Percentiles rank a stretch among this genome's conserved stretches.
Evolutionary conservation across 64 coral and sea anemone genomes (phyloP).

Genomic region (Montipora sp.): DNA sequence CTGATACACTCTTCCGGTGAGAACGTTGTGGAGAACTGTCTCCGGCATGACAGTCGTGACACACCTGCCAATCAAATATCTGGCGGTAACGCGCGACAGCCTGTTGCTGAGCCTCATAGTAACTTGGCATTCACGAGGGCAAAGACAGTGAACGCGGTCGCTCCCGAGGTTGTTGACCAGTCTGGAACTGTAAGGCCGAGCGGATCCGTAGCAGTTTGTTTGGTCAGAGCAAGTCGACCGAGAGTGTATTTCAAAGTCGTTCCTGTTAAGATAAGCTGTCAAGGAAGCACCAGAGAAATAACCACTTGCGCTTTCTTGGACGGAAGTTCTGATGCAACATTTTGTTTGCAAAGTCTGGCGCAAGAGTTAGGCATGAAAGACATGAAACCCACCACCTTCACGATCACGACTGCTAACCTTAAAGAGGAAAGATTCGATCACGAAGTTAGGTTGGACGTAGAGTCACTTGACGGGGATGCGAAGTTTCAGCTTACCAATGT

Average conservation of each 20-base stretch:
- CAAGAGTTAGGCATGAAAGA: constrained; percentile 7
- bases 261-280: constrained; percentile 51
- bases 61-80: too few relatives aligned
- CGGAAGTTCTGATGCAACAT: constrained; percentile 53
- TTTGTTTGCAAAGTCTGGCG: constrained; percentile 56
- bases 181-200: neutral
- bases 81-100: too few relatives aligned
- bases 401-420: neutral
- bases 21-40: neutral
- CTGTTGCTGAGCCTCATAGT: too few relatives aligned
- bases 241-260: constrained; percentile 80
- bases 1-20: constrained; percentile 59
- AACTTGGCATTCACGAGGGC: too few relatives aligned
- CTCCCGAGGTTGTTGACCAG: neutral
- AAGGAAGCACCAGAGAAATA: constrained; percentile 34
- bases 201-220: constrained; percentile 31
- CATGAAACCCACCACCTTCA: neutral
- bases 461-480: constrained; percentile 42
- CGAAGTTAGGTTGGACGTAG: constrained; percentile 56
- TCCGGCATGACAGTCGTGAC: neutral
- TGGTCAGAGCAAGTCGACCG: constrained; percentile 1
- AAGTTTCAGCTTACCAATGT: constrained; percentile 59
- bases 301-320: constrained; percentile 63
- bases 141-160: too few relatives aligned
- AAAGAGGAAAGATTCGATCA: neutral